phyloP scores from a whole-genome alignment of 2,888 invertebrate genomes.

The Melangyna quadrimaculata region DNA sequence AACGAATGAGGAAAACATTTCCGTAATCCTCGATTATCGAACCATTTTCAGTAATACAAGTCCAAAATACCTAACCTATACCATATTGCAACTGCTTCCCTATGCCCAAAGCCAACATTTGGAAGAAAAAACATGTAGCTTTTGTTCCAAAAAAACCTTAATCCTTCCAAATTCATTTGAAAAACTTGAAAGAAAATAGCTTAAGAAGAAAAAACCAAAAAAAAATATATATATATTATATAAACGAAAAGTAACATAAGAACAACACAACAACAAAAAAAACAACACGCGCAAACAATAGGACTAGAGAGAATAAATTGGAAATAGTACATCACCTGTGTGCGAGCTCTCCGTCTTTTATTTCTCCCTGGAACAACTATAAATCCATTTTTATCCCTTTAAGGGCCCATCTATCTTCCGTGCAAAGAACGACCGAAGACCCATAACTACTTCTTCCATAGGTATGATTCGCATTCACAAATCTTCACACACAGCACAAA shows the following conservation, averaged over 20 bases:
- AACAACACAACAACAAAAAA: neutral
- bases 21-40: slow-evolving; percentile 61
- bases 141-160: slow-evolving; percentile 34
- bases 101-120: slow-evolving; percentile 32
- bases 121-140: neutral
- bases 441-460: slow-evolving; percentile 66
- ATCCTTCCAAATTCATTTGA: slow-evolving; percentile 48
- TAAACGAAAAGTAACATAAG: neutral
- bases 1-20: slow-evolving; percentile 33
- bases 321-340: slow-evolving; percentile 71
- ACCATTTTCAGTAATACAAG: slow-evolving; percentile 68
- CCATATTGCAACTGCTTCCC: slow-evolving; percentile 9
- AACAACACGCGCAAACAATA: slow-evolving; percentile 39
- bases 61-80: slow-evolving; percentile 17
- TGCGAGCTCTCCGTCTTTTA: slow-evolving; percentile 46
- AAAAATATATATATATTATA: slow-evolving; percentile 8
- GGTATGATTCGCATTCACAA: slow-evolving; percentile 70
- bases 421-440: slow-evolving; percentile 47
- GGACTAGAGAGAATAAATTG: slow-evolving; percentile 63
- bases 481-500: slow-evolving; percentile 65
- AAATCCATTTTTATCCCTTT: slow-evolving; percentile 72
- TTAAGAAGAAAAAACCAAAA: neutral
- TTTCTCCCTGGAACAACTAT: slow-evolving; percentile 68
- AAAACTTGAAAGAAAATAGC: slow-evolving; percentile 38
- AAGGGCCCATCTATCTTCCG: slow-evolving; percentile 66